These are phyloP conservation scores for Gopherus flavomarginatus DNA, from an alignment of 2,113 vertebrate genomes.

Conservation along the genomic window DNA sequence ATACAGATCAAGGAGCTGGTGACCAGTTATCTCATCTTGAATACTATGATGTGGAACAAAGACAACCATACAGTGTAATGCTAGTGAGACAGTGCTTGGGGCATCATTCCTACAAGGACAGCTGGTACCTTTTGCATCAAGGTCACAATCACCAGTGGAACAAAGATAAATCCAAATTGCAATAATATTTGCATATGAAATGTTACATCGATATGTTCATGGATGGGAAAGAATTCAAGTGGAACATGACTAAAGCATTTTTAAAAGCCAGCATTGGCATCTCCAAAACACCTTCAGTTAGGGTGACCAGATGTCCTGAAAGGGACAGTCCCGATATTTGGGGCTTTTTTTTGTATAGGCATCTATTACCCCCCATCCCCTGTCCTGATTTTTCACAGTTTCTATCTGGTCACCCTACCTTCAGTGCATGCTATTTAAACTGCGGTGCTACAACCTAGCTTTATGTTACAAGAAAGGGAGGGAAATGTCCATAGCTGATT, in stretches of 20 bases:
- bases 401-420: background rate
- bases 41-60: background rate
- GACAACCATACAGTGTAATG: background rate
- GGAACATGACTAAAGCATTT: background rate
- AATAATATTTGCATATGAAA: background rate
- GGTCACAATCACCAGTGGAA: background rate
- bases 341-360: too few species aligned
- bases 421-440: background rate
- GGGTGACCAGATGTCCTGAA: too few species aligned
- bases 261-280: background rate
- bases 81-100: background rate
- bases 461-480: background rate
- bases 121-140: background rate
- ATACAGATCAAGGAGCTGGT: background rate
- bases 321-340: too few species aligned
- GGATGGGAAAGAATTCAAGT: background rate
- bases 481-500: background rate
- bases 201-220: background rate
- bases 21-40: background rate
- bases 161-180: background rate
- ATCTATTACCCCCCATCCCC: too few species aligned
- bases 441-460: background rate
- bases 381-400: too few species aligned
- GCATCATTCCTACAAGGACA: background rate
- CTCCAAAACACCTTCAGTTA: background rate